phyloP scores from a whole-genome alignment of 2,888 invertebrate species.

The Leucophora obtusa region DNA sequence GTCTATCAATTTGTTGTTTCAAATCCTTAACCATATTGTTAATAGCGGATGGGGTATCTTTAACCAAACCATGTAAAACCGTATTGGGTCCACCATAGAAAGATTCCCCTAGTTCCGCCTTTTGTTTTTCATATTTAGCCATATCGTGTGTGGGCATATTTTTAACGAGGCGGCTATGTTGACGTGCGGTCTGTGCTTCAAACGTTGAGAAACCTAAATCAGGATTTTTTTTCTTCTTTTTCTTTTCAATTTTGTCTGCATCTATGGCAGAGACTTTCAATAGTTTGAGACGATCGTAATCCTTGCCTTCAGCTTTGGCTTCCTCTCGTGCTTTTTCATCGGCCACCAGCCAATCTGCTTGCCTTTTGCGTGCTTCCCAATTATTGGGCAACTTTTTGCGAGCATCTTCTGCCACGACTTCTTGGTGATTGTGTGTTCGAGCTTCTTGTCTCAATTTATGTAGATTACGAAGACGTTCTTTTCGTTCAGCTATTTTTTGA shows the following conservation, averaged over 20 bases:
- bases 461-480: conserved; percentile 86
- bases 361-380: conserved; percentile 93
- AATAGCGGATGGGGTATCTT: conserved; percentile 92
- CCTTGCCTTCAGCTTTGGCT: conserved; percentile 87
- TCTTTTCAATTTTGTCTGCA: conserved; percentile 90
- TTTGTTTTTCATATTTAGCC: conserved; percentile 90
- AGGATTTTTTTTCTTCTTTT: conserved; percentile 94
- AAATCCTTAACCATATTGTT: conserved; percentile 96
- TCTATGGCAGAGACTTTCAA: conserved; percentile 93
- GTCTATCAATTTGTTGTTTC: conserved; percentile 94
- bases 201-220: conserved; percentile 97
- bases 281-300: conserved; percentile 93
- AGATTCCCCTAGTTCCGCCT: conserved; percentile 92
- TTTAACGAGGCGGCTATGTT: conserved; percentile 92
- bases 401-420: conserved; percentile 97
- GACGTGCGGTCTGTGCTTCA: conserved; percentile 91
- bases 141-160: conserved; percentile 90
- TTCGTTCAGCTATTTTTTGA: conserved; percentile 87
- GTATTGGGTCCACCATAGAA: conserved; percentile 97
- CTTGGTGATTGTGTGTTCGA: conserved; percentile 93
- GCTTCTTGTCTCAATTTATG: conserved; percentile 93
- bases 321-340: conserved; percentile 91
- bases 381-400: conserved; percentile 94
- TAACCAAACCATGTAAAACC: conserved; percentile 92
- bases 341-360: conserved; percentile 95